Evolutionary conservation across 2,797 vertebrate genomes (phyloP), one percentile per base, ranked within the genome.

Genomic region (Hylomyscus alleni): DNA sequence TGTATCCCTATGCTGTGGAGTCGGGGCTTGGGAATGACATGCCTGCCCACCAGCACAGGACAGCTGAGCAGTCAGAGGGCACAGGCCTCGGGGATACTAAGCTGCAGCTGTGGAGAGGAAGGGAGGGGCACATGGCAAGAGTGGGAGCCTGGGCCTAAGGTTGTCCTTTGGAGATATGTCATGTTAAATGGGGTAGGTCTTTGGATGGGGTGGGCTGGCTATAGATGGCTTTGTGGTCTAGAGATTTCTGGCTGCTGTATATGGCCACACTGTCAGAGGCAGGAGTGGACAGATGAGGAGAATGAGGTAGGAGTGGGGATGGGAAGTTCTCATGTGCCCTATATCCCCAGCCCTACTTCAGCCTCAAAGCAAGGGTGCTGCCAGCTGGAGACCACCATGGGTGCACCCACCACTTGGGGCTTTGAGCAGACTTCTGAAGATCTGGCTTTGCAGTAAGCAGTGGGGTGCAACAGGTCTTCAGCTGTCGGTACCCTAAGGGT

Each of bases 1-100:
- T 95, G 99, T 99, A 99, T 99, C 99, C 99, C 99, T 98, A 20
- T 50, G 54, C 19, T 0, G 3, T 0, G 5, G 76, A 19, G 58
- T 2, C 1, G 26, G 72, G 54, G 10, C 52, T 37, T 7, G 26
- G 72, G 34, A 29, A 37, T 12, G 52, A 19, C n/a, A 14, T 6
- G 52, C n/a, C 65, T 69, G 29, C 44, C n/a, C 15, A 22, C 50
- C 24, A 34, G 34, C 50, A 17, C 65, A 69, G 34, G 20, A 17
- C 50, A 11, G 22, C 44, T 34, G 82, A 29, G 44, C 44, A 50
- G 44, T 44, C 40, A 14, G 24, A 56, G n/a, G 50, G 2, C 60
- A 14, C 10, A 3, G 8, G 52, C 17, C 12, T 14, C 47, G 54
- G 37, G 52, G 44, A 60, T 26, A 26, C 86, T 44, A 31, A 54